Percentiles rank a stretch among this genome's conserved stretches.
These are phyloP conservation scores for Malacoctenus gilli DNA, from an alignment of 2,797 vertebrate species.

Conservation along the genomic window DNA sequence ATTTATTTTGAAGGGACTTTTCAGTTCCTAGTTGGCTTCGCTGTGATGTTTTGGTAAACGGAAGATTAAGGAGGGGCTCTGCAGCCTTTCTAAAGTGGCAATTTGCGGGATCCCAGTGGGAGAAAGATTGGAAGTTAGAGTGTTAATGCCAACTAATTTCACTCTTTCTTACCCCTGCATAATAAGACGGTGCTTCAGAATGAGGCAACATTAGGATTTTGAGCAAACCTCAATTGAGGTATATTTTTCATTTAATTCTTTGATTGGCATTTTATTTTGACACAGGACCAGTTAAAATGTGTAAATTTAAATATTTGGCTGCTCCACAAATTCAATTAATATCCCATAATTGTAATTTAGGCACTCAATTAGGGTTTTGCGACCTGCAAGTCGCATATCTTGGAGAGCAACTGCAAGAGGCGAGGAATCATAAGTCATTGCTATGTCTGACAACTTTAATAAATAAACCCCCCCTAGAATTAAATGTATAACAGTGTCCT, in stretches of 20 bases:
- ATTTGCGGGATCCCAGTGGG: no score
- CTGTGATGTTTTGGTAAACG: no score
- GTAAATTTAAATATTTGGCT: slow-evolving; percentile 2
- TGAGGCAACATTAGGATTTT: no score
- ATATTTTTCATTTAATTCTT: neutral
- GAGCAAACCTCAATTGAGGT: neutral
- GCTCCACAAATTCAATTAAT: neutral
- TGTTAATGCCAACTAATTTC: no score
- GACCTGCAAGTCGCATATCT: slow-evolving; percentile 4
- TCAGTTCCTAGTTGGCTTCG: no score
- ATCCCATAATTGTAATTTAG: slow-evolving; percentile 5
- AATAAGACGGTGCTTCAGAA: no score
- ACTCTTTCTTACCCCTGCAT: no score
- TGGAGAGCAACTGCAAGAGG: neutral
- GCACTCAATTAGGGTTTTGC: neutral
- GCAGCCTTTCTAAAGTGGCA: no score
- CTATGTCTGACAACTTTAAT: slow-evolving; percentile 11
- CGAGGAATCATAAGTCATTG: neutral
- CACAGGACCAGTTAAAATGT: slow-evolving; percentile 5
- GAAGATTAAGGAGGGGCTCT: no score
- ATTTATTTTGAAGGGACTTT: no score
- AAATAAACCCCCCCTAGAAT: slow-evolving; percentile 10
- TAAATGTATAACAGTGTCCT: slow-evolving; percentile 5
- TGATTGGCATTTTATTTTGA: slow-evolving; percentile 2
- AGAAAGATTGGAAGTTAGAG: no score